These are phyloP conservation scores for Pteronotus mesoamericanus DNA, from an alignment of 2,797 vertebrate species.

Conservation along the genomic window DNA sequence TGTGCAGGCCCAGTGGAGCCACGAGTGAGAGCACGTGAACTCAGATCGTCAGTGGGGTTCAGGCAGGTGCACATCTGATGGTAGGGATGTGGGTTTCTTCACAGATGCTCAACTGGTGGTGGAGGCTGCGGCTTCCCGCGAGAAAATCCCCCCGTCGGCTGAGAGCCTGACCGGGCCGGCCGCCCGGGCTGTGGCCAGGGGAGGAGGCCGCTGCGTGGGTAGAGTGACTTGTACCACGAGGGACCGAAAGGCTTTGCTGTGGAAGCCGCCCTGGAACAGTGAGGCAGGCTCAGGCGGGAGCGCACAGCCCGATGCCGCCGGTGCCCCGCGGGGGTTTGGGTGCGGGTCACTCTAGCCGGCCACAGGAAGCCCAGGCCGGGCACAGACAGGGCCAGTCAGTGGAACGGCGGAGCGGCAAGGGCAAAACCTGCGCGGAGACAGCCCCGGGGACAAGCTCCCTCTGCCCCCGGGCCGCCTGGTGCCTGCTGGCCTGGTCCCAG, in stretches of 20 bases:
- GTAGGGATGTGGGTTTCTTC: not conserved
- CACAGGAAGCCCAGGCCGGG: no score
- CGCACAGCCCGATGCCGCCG: rapidly evolving
- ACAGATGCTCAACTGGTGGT: not conserved
- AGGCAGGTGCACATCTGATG: not conserved
- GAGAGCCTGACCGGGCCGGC: rapidly evolving
- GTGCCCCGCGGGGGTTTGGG: rapidly evolving
- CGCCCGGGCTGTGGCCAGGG: not conserved
- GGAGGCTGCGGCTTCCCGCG: not conserved
- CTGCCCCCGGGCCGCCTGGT: rapidly evolving
- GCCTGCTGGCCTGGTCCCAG: not conserved
- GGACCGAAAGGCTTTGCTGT: not conserved
- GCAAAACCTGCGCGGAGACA: not conserved
- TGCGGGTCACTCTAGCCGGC: not conserved
- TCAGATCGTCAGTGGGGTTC: not conserved
- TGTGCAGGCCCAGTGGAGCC: not conserved
- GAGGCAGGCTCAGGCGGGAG: not conserved
- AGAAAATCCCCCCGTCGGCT: not conserved
- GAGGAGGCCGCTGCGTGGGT: not conserved
- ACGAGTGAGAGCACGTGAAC: not conserved
- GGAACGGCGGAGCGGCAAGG: no score
- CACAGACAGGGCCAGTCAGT: not conserved
- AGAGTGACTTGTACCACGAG: not conserved
- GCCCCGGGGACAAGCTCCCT: not conserved
- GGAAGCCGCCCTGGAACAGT: not conserved